Conservation (phyloP, 2,888 invertebrate genomes). For the Stenotaenia linearis region DNA sequence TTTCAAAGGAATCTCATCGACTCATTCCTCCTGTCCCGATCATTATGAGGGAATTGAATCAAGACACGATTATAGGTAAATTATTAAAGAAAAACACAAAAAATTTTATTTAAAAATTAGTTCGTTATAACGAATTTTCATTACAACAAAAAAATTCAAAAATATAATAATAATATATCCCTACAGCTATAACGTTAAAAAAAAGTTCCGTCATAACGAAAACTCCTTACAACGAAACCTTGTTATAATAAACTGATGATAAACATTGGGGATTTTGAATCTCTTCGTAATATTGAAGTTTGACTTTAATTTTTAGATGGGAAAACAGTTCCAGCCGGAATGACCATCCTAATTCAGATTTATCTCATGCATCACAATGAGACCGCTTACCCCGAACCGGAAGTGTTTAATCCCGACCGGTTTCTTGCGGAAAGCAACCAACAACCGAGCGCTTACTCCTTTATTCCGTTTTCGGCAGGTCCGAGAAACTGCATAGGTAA, state of each 20-base stretch:
- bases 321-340: conserved; percentile 61
- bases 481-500: conserved; percentile 39
- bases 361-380: conserved; percentile 60
- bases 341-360: conserved; percentile 60
- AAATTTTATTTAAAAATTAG: not conserved
- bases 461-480: conserved; percentile 51
- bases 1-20: conserved; percentile 5
- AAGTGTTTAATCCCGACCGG: conserved; percentile 70
- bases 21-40: not conserved
- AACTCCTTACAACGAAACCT: too few relatives aligned
- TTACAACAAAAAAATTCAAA: too few relatives aligned
- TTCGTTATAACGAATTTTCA: not conserved
- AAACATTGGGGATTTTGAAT: too few relatives aligned
- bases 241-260: too few relatives aligned
- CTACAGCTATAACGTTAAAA: too few relatives aligned
- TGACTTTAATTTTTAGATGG: too few relatives aligned
- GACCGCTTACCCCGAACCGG: conserved; percentile 59
- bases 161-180: too few relatives aligned
- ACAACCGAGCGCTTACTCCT: conserved; percentile 58
- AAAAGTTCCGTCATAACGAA: too few relatives aligned
- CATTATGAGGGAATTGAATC: not conserved
- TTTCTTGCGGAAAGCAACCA: conserved; percentile 66
- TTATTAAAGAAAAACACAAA: not conserved
- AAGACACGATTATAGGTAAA: conserved; percentile 4
- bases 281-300: too few relatives aligned